Conservation (phyloP, 2,113 vertebrate species). For the Gobio gobio region DNA sequence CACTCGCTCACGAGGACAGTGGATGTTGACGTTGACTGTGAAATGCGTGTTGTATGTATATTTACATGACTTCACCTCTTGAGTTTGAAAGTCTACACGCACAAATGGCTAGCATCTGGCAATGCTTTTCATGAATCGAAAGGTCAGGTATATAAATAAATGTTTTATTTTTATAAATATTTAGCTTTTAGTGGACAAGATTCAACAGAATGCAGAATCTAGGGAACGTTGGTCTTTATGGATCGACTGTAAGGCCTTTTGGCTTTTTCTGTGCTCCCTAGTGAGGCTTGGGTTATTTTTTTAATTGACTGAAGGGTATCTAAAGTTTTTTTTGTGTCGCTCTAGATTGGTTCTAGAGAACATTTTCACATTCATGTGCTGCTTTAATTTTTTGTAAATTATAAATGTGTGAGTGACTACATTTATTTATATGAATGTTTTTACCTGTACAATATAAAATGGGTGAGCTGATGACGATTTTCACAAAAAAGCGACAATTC, state of each 20-base stretch:
- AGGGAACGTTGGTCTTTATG: neutral
- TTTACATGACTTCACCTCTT: slow-evolving; percentile 53
- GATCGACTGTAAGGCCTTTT: slow-evolving; percentile 11
- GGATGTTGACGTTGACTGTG: slow-evolving; percentile 17
- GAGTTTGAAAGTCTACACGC: slow-evolving; percentile 54
- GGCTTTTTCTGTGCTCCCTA: neutral
- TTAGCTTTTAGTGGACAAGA: slow-evolving; percentile 61
- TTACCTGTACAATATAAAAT: slow-evolving; percentile 51
- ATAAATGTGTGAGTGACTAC: slow-evolving; percentile 51
- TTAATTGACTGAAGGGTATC: slow-evolving; percentile 42
- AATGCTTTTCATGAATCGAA: slow-evolving; percentile 65
- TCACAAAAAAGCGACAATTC: neutral
- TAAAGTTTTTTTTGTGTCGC: slow-evolving; percentile 11
- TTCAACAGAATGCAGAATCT: slow-evolving; percentile 13
- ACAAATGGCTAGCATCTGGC: slow-evolving; percentile 66
- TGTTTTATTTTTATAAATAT: slow-evolving; percentile 69
- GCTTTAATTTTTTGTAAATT: slow-evolving; percentile 62
- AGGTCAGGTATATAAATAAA: slow-evolving; percentile 67
- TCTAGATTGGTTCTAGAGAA: slow-evolving; percentile 43
- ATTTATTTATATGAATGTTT: slow-evolving; percentile 56
- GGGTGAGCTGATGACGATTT: slow-evolving; percentile 5
- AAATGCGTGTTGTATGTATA: slow-evolving; percentile 27
- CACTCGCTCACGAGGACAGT: neutral
- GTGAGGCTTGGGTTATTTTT: slow-evolving; percentile 3
- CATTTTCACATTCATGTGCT: slow-evolving; percentile 52